Evolutionary conservation across 2,797 vertebrate species (phyloP), one percentile per base, ranked within the genome.

Genomic region (Enteromius anoplus): DNA sequence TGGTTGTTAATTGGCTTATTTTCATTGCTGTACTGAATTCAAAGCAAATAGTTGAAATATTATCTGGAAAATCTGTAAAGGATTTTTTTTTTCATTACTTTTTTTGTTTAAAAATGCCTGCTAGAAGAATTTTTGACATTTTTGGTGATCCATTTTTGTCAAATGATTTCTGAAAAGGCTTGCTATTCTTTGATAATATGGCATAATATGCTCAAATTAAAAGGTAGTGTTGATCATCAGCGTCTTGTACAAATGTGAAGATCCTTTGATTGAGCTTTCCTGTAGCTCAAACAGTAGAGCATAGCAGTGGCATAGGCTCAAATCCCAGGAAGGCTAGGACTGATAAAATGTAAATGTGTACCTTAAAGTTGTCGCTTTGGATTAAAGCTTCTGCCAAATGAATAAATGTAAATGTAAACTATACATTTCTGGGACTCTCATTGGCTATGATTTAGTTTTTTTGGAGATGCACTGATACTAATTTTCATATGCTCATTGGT

Each of bases 121-220:
- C 14, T 29, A 64, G 5, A 62, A 17, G 5, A 29, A 64, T 5
- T 62, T 62, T 26, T 14, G 23, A 23, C 58, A 14, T 60, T 49
- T 23, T 4, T 53, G 47, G 64, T 84, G 87, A 87, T 88, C 82
- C 65, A 47, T 68, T 84, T 83, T 88, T 81, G 79, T 86, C 82
- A 86, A 84, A 45, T 42, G 70, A 84, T 32, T 71, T 79, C 75
- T 88, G 68, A 86, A 78, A 60, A 45, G 9, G 14, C 12, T 69
- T 0, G 1, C 32, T 37, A 60, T 45, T 80, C 2, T 17, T 80
- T 70, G 23, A 45, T 76, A 42, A 26, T 23, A 40, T 45, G 3
- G 5, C 14, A 23, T 26, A 26, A 26, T 26, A 45, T 29, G n/a
- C 53, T 75, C 21, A 64, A 64, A 53, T 29, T 53, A 14, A 34